Conservation (phyloP, 2,113 vertebrate species). For the Phalacrocorax brasilianus region DNA sequence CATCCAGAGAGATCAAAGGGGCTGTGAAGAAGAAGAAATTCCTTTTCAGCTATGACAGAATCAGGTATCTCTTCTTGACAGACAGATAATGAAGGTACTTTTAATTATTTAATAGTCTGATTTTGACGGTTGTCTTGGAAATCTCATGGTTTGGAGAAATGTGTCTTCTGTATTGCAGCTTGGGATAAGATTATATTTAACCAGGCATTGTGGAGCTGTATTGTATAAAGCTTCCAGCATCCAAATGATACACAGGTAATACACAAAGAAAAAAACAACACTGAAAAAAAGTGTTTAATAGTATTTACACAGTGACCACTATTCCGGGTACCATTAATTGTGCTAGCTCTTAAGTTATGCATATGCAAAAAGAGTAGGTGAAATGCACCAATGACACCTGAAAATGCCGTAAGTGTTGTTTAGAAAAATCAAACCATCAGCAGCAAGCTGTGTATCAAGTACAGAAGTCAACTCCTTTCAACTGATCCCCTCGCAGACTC, state of each 20-base stretch:
- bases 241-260: not conserved
- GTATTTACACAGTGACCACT: not conserved
- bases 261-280: not conserved
- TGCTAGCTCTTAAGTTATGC: not conserved
- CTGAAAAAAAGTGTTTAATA: not conserved
- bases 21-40: not conserved
- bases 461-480: not conserved
- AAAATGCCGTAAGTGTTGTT: not conserved
- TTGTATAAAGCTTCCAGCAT: not conserved
- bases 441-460: not conserved
- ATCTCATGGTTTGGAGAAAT: not conserved
- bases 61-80: not conserved
- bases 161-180: not conserved
- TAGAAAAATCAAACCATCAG: not conserved
- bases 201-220: too few relatives aligned
- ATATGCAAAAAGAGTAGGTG: not conserved
- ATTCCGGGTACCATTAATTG: not conserved
- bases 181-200: not conserved
- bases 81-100: not conserved
- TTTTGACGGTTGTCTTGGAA: not conserved
- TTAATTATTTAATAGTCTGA: not conserved
- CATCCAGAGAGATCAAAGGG: not conserved
- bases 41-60: not conserved
- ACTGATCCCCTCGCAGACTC: not conserved
- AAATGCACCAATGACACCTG: too few relatives aligned